A percentile compares a stretch with the other conserved stretches of the same genome.
These are phyloP conservation scores for Cheilosia soror DNA, from an alignment of 2,888 invertebrate species.

Conservation along the genomic window DNA sequence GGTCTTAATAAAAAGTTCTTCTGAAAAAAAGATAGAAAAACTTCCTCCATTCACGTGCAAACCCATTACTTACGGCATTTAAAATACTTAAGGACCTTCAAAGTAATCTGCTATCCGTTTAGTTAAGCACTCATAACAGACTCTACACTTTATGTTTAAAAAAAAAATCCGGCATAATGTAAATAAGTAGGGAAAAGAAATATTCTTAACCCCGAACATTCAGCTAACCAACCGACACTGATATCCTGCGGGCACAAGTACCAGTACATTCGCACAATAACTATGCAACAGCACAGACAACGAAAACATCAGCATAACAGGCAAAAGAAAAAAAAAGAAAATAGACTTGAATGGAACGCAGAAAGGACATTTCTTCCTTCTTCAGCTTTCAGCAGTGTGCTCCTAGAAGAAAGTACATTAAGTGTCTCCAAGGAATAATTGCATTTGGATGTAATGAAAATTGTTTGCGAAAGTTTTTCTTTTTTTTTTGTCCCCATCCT, in stretches of 20 bases:
- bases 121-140: constrained; percentile 72
- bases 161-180: constrained; percentile 42
- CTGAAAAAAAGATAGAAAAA: background rate
- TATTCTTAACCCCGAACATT: constrained; percentile 48
- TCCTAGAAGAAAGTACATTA: constrained; percentile 67
- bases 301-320: constrained; percentile 31
- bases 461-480: constrained; percentile 71
- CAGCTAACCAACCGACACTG: constrained; percentile 71
- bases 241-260: constrained; percentile 71
- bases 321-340: background rate
- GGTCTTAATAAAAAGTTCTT: constrained; percentile 15
- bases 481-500: constrained; percentile 18
- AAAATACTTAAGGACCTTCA: constrained; percentile 73
- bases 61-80: constrained; percentile 69
- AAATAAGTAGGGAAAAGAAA: constrained; percentile 12
- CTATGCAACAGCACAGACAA: constrained; percentile 54
- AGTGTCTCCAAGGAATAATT: constrained; percentile 75
- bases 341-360: constrained; percentile 29
- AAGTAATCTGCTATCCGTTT: constrained; percentile 69
- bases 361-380: constrained; percentile 55
- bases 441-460: constrained; percentile 75
- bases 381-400: constrained; percentile 38
- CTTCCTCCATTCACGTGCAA: constrained; percentile 46
- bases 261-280: constrained; percentile 39
- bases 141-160: constrained; percentile 54